phyloP scores from a whole-genome alignment of 1,140 invertebrate species.

The Zaprionus camerounensis region DNA sequence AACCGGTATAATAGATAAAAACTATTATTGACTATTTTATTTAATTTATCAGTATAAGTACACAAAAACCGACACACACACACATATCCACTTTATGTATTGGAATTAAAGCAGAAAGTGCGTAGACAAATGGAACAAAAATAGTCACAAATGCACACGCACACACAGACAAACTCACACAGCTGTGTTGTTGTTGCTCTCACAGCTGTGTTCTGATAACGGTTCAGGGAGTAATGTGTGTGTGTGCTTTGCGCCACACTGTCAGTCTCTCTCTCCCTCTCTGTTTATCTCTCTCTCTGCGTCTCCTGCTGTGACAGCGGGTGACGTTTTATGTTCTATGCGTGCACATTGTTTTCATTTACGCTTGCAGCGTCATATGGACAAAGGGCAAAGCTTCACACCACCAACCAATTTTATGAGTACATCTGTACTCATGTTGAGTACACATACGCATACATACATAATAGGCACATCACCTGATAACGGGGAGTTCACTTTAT shows the following conservation, averaged over 20 bases:
- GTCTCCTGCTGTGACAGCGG: slow-evolving; percentile 13
- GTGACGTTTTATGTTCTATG: slow-evolving; percentile 15
- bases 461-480: background rate
- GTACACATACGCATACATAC: background rate
- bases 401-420: background rate
- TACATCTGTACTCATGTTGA: background rate
- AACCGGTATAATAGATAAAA: slow-evolving; percentile 34
- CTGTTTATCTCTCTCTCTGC: background rate
- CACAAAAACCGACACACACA: slow-evolving; percentile 21
- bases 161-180: slow-evolving; percentile 3
- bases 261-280: background rate
- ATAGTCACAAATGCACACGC: slow-evolving; percentile 24
- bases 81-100: slow-evolving; percentile 1
- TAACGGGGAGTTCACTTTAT: background rate
- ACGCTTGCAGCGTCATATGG: slow-evolving; percentile 10
- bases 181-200: slow-evolving; percentile 21
- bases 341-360: slow-evolving; percentile 4
- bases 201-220: slow-evolving; percentile 53
- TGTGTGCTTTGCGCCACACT: background rate
- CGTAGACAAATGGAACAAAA: slow-evolving; percentile 28
- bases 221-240: slow-evolving; percentile 30
- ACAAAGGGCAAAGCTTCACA: slow-evolving; percentile 14
- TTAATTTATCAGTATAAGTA: slow-evolving; percentile 11
- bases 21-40: background rate
- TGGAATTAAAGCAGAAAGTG: slow-evolving; percentile 27